phyloP scores from a whole-genome alignment of 37 sponge, comb jelly and placozoan genomes.

The Cliona cf. orientalis region DNA sequence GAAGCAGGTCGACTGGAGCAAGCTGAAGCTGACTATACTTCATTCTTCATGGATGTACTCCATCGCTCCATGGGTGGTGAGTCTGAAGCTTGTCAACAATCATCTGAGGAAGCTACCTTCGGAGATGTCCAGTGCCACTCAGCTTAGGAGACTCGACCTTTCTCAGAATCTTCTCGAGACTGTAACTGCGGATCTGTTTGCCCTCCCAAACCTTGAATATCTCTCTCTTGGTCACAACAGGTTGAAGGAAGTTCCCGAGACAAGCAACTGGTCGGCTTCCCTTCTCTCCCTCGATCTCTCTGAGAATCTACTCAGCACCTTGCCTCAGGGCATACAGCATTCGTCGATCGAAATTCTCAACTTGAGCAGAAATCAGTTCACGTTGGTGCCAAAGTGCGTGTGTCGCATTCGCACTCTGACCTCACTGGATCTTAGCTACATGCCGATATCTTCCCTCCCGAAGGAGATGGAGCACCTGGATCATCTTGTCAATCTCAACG shows the following conservation, averaged over 20 bases:
- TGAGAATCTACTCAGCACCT: conserved; percentile 53
- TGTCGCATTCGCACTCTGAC: conserved; percentile 74
- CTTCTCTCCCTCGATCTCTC: conserved; percentile 67
- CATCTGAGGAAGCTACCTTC: conserved; percentile 59
- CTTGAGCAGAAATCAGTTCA: conserved; percentile 66
- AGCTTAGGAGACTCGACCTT: conserved; percentile 74
- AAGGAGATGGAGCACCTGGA: conserved; percentile 70
- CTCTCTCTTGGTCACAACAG: conserved; percentile 64
- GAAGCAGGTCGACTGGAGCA: conserved; percentile 77
- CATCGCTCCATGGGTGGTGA: conserved; percentile 85
- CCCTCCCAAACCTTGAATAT: conserved; percentile 74
- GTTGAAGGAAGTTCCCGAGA: conserved; percentile 60
- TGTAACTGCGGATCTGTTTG: conserved; percentile 53
- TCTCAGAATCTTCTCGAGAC: conserved; percentile 64
- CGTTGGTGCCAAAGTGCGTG: conserved; percentile 58
- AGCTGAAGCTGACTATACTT: conserved; percentile 64
- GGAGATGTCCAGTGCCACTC: conserved; percentile 60
- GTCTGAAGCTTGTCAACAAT: conserved; percentile 73
- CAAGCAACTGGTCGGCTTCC: conserved; percentile 50
- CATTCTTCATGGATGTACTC: conserved; percentile 81
- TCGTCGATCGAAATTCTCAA: conserved; percentile 66
- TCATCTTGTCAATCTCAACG: conserved; percentile 62
- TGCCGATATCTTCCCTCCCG: conserved; percentile 59
- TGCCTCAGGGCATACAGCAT: conserved; percentile 67
- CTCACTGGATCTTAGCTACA: conserved; percentile 63